Conservation (phyloP, 1,140 invertebrate species). For the Sycophaga agraensis region DNA sequence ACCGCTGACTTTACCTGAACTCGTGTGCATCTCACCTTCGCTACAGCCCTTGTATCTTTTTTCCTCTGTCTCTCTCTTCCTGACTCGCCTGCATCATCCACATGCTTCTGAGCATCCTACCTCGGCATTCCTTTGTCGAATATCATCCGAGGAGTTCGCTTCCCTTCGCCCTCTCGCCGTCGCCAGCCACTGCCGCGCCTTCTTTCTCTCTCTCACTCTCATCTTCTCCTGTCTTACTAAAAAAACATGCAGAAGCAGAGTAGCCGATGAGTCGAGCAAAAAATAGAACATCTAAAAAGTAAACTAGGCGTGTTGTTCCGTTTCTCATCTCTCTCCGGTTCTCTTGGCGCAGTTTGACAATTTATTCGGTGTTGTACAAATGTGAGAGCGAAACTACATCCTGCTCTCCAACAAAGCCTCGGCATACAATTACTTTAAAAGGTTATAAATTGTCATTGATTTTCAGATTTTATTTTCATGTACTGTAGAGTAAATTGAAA, state of each 20-base stretch:
- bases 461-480: too few species aligned
- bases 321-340: not conserved
- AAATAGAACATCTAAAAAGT: too few species aligned
- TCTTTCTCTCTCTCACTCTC: constrained; percentile 6
- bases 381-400: not conserved
- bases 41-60: constrained; percentile 12
- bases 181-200: constrained; percentile 18
- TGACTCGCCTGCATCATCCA: not conserved
- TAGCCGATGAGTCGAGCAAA: constrained; percentile 10
- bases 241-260: too few species aligned
- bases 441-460: too few species aligned
- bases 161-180: constrained; percentile 28
- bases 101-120: constrained; percentile 31
- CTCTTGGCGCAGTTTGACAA: constrained; percentile 10
- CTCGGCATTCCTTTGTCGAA: constrained; percentile 44
- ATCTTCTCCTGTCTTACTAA: not conserved
- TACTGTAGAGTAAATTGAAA: too few species aligned
- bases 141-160: constrained; percentile 30
- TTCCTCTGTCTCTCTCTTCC: constrained; percentile 19
- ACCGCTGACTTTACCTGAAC: constrained; percentile 45
- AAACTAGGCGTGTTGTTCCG: not conserved
- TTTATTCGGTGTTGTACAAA: constrained; percentile 10
- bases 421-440: not conserved
- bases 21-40: constrained; percentile 14
- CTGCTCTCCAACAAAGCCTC: not conserved